A percentile compares a stretch with the other conserved stretches of the same genome.
These are phyloP conservation scores for Myrmecobius fasciatus DNA, from an alignment of 2,113 vertebrate genomes.

Conservation along the genomic window DNA sequence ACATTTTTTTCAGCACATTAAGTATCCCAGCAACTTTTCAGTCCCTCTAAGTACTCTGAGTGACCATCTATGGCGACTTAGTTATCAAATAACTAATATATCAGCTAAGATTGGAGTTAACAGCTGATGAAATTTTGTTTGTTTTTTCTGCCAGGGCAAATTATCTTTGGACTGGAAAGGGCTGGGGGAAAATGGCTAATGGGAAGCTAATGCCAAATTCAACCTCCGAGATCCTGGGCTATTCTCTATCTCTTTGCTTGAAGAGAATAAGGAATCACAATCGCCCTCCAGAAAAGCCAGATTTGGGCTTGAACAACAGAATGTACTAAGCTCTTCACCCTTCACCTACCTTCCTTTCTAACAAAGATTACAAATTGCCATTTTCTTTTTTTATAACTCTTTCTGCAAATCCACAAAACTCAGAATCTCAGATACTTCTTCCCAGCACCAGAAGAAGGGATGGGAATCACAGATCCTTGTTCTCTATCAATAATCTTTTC, in stretches of 20 bases:
- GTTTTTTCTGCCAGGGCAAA: conserved; percentile 1
- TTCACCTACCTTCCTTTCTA: neutral
- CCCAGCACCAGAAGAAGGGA: neutral
- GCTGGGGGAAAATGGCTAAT: neutral
- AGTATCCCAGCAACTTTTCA: neutral
- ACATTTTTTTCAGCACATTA: neutral
- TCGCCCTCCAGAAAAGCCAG: neutral
- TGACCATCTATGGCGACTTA: neutral
- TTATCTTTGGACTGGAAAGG: neutral
- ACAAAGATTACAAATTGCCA: neutral
- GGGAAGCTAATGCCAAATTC: neutral
- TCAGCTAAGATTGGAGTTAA: neutral
- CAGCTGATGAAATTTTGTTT: neutral
- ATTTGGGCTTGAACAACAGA: neutral
- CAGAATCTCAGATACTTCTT: neutral
- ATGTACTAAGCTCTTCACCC: neutral
- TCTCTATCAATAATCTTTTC: neutral
- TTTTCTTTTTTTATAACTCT: neutral
- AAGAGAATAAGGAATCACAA: neutral
- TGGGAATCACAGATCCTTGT: neutral
- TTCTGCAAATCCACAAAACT: neutral
- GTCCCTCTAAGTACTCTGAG: neutral
- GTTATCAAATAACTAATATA: neutral
- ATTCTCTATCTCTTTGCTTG: neutral
- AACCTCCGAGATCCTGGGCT: fast-evolving